A percentile compares a stretch with the other conserved stretches of the same genome.
Evolutionary conservation across 2,113 vertebrate species (phyloP).

Genomic region (sheep (Ovis aries)): ARS-UI_Ramb_v3.0 NC_056080.1:124418001-124418500

Average conservation of each 20-base stretch:
- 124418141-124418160: too few species aligned
- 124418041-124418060: too few species aligned
- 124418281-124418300: background rate
- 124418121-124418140: too few species aligned
- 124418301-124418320: background rate
- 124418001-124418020: fast-evolving
- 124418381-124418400: background rate
- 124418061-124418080: too few species aligned
- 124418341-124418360: slow-evolving; percentile 13
- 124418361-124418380: background rate
- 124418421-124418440: background rate
- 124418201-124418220: background rate
- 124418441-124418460: background rate
- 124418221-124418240: background rate
- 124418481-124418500: background rate
- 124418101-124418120: too few species aligned
- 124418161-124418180: too few species aligned
- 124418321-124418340: background rate
- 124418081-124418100: too few species aligned
- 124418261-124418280: background rate
- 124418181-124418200: background rate
- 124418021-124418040: too few species aligned
- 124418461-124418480: background rate
- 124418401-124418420: background rate
- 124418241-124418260: background rate